These are phyloP conservation scores for Oenanthe oenanthe DNA, from an alignment of 2,113 vertebrate species.

Conservation along the genomic window DNA sequence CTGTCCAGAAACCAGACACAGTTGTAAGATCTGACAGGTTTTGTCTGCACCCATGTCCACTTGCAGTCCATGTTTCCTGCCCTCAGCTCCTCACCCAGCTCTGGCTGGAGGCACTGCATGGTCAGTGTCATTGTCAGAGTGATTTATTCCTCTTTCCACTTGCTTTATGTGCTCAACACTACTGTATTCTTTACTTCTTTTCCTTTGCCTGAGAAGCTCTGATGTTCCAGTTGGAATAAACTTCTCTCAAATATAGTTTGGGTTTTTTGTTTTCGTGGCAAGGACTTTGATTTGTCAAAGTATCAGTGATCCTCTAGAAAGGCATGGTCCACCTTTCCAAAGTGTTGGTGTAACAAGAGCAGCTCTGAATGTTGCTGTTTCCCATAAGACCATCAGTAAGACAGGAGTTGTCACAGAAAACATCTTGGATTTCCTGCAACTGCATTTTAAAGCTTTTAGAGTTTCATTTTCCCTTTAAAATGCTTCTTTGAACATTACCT, in stretches of 20 bases:
- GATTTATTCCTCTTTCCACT: background rate
- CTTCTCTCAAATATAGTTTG: background rate
- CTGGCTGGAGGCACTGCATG: background rate
- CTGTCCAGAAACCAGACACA: background rate
- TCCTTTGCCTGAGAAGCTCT: background rate
- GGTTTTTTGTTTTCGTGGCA: background rate
- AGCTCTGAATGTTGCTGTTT: background rate
- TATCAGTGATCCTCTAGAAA: background rate
- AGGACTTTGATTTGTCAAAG: background rate
- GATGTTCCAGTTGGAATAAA: background rate
- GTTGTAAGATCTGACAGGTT: background rate
- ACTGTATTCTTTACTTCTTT: rapidly evolving
- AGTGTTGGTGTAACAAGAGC: background rate
- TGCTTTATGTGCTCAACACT: background rate
- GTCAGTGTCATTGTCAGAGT: background rate
- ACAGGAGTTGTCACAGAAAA: slow-evolving; percentile 16
- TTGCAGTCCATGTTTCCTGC: background rate
- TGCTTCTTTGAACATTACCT: slow-evolving; percentile 56
- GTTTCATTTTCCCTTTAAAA: slow-evolving; percentile 64
- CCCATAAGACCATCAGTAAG: slow-evolving; percentile 8
- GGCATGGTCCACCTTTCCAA: background rate
- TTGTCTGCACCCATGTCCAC: background rate
- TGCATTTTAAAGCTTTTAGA: slow-evolving; percentile 58
- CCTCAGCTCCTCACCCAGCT: background rate
- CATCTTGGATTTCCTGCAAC: slow-evolving; percentile 49